Evolutionary conservation across 1,140 invertebrate genomes (phyloP), one percentile per base, ranked within the genome.

Genomic region (Eurytemora carolleeae): DNA sequence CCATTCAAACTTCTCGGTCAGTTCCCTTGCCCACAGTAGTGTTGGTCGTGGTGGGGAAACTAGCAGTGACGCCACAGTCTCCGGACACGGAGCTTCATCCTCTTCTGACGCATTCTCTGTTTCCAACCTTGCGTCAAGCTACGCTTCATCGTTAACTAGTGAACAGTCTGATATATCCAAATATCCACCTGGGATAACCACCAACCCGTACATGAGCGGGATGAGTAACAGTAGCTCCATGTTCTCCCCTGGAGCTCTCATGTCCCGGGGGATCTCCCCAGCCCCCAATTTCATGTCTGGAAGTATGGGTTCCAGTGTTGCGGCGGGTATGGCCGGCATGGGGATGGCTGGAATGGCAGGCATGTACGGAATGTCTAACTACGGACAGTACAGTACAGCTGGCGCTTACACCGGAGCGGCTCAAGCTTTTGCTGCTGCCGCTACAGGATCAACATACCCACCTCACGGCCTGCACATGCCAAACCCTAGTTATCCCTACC

Each of bases 401-500:
- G 66, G 69, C 18, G 71, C 72, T 58, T 73, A 74, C 64, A 67
- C 74, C 2, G 65, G 69, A 24, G 63, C 67, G 24, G 62, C 67
- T 66, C 69, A 67, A 21, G 69, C 55, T 64, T 53, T 26, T 31
- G 71, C 62, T 59, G 70, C 66, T 68, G 71, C 63, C 65, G 70
- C 64, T 65, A 71, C 67, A 63, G 72, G 66, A 44, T 65, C 64
- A 16, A 74, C 75, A 62, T 63, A 69, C 21, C 69, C 74, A 58
- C 67, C 72, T 2, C 73, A 75, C 23, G 71, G 74, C 64, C 71
- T 77, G 62, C 76, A 77, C 64, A 70, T 78, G 66, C 76, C 76
- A 59, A 75, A 73, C 65, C 76, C 76, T 19, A 76, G 76, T 64
- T 77, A 77, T 69, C 75, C 76, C 3, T 77, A 77, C 65, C 70